A percentile compares a stretch with the other conserved stretches of the same genome.
Evolutionary conservation across 2,888 invertebrate genomes (phyloP).

Genomic region (Xanthia icteritia): DNA sequence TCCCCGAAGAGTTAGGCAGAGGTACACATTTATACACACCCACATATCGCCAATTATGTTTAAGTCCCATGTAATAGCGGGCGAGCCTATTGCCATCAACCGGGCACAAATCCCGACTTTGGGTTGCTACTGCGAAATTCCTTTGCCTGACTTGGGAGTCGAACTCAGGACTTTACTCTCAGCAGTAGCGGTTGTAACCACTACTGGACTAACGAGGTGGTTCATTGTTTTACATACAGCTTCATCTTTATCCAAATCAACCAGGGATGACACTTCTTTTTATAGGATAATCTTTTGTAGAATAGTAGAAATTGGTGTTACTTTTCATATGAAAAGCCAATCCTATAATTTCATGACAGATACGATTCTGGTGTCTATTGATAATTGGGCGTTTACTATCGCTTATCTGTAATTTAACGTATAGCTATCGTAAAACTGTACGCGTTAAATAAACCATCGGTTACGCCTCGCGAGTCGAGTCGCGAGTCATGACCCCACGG

Average conservation of each 20-base stretch:
- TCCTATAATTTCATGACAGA: neutral
- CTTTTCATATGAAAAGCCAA: neutral
- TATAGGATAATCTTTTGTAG: neutral
- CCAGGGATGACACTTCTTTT: neutral
- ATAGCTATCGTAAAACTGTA: constrained; percentile 1
- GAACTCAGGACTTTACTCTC: neutral
- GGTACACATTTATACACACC: neutral
- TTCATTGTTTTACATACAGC: neutral
- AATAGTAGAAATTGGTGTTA: neutral
- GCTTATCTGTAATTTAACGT: neutral
- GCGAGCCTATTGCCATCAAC: neutral
- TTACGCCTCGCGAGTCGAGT: constrained; percentile 3
- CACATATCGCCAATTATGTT: neutral
- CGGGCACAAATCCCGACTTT: neutral
- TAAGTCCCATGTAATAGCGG: too few relatives aligned
- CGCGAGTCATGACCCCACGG: constrained; percentile 9
- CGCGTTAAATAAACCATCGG: constrained; percentile 14
- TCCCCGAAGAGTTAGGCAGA: neutral
- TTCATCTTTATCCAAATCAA: neutral
- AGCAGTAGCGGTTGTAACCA: neutral
- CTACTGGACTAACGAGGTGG: neutral
- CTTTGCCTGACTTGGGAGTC: neutral
- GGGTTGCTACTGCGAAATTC: neutral
- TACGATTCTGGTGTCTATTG: neutral
- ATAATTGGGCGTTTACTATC: neutral